A percentile compares a stretch with the other conserved stretches of the same genome.
These are phyloP conservation scores for Neosilurus mollespiculum DNA, from an alignment of 2,797 vertebrate species.

Conservation along the genomic window DNA sequence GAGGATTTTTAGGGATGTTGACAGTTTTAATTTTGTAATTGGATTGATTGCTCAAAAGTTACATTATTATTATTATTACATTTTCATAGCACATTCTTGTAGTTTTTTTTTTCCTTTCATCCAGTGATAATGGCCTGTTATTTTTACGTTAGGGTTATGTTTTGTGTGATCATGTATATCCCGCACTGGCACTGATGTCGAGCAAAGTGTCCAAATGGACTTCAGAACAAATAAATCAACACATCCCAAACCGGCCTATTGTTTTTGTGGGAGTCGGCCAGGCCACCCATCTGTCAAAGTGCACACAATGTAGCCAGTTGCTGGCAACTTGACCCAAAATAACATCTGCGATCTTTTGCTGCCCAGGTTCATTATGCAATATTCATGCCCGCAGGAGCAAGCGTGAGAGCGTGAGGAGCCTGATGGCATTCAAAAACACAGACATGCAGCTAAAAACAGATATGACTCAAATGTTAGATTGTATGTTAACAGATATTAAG, in stretches of 20 bases:
- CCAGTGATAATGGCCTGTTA: background rate
- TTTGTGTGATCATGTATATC: constrained; percentile 3
- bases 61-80: too few relatives aligned
- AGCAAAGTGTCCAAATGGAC: constrained; percentile 8
- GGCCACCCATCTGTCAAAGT: constrained; percentile 48
- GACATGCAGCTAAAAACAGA: constrained; percentile 29
- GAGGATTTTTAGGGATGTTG: too few relatives aligned
- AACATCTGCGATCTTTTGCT: constrained; percentile 66
- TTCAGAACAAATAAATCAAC: constrained; percentile 21
- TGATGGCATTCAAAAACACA: constrained; percentile 21
- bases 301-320: constrained; percentile 46
- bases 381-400: constrained; percentile 55
- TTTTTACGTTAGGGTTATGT: constrained; percentile 1
- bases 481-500: background rate
- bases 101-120: background rate
- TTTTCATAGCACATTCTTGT: background rate
- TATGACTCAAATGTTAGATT: constrained; percentile 4
- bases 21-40: too few relatives aligned
- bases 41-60: too few relatives aligned
- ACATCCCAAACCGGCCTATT: constrained; percentile 39
- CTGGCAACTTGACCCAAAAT: constrained; percentile 63
- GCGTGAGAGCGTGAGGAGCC: constrained; percentile 36
- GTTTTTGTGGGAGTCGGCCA: constrained; percentile 38
- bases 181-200: constrained; percentile 2
- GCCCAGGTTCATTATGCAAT: constrained; percentile 66